These are phyloP conservation scores for Rapana venosa DNA, from an alignment of 2,888 invertebrate genomes.

Conservation along the genomic window DNA sequence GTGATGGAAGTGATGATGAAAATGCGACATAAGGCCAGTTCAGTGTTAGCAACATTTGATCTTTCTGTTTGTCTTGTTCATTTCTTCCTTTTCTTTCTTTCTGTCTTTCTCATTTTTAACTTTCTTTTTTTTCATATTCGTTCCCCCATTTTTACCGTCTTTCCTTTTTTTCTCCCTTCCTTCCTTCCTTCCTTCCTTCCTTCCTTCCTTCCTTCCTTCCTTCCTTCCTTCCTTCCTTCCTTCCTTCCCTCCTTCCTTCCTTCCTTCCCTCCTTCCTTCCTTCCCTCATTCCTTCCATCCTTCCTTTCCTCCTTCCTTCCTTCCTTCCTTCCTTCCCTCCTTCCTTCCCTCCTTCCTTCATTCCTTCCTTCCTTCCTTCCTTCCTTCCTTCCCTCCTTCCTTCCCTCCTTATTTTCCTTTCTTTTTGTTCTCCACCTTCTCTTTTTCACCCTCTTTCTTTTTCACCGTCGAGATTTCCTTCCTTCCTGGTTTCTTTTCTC, in stretches of 20 bases:
- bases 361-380: not conserved
- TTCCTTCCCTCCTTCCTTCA: no score
- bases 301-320: no score
- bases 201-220: not conserved
- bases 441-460: not conserved
- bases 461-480: not conserved
- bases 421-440: not conserved
- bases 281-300: not conserved
- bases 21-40: no score
- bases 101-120: not conserved
- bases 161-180: not conserved
- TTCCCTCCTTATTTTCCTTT: not conserved
- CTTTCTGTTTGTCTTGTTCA: not conserved
- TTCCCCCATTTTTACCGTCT: not conserved
- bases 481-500: not conserved
- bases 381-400: not conserved
- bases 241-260: not conserved
- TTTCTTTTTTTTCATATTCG: no score
- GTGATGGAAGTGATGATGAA: no score
- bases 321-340: not conserved
- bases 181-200: not conserved
- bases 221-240: not conserved
- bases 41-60: no score
- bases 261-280: not conserved
- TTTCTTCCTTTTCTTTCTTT: not conserved